Conservation (phyloP, 2,888 invertebrate species). For the Gortyna flavago region DNA sequence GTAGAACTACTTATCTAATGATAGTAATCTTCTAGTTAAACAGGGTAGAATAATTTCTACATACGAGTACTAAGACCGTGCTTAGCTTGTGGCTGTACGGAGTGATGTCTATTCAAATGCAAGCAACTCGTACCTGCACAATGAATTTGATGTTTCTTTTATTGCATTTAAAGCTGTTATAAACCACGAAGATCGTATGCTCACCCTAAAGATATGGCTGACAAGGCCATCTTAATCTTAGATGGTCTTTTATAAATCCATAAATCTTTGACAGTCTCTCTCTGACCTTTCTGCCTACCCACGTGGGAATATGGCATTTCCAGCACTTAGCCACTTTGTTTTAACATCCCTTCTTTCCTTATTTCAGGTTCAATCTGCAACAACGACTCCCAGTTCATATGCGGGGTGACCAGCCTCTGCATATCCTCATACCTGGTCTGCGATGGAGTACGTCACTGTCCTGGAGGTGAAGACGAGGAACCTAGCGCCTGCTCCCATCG, state of each 20-base stretch:
- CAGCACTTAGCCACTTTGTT: not conserved
- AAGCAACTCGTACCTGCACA: not conserved
- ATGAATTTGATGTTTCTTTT: not conserved
- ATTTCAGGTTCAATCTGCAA: slow-evolving; percentile 83
- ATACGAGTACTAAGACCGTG: not conserved
- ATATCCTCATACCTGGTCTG: slow-evolving; percentile 92
- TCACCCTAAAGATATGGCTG: too few species aligned
- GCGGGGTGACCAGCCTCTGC: slow-evolving; percentile 88
- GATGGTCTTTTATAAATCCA: too few species aligned
- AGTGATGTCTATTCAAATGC: not conserved
- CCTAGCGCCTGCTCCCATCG: slow-evolving; percentile 80
- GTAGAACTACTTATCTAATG: slow-evolving; percentile 17
- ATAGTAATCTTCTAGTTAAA: slow-evolving; percentile 23
- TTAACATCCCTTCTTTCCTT: not conserved
- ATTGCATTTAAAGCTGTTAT: too few species aligned
- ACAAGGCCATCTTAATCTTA: too few species aligned
- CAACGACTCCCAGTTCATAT: slow-evolving; percentile 83
- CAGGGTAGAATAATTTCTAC: slow-evolving; percentile 23
- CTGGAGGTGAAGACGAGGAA: slow-evolving; percentile 91
- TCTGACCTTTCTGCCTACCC: not conserved
- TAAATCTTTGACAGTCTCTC: not conserved
- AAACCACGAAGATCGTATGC: too few species aligned
- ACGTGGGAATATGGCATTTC: too few species aligned
- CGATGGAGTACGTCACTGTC: slow-evolving; percentile 92
- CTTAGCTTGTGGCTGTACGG: not conserved